Evolutionary conservation across 2,113 vertebrate genomes (phyloP).

Genomic region (Lutjanus erythropterus): DNA sequence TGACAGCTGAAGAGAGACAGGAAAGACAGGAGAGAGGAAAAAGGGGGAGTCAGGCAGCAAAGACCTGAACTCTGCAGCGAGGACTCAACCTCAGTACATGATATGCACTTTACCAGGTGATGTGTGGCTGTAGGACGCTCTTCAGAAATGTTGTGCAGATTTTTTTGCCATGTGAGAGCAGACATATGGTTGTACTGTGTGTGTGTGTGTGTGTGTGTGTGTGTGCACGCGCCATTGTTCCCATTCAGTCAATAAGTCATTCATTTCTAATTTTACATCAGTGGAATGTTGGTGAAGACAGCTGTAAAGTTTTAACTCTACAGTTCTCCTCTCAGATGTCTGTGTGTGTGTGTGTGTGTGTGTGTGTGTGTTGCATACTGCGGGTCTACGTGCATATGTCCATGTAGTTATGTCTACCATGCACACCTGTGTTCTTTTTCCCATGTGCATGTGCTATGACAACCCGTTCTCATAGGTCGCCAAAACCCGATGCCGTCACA

Average conservation of each 20-base stretch:
- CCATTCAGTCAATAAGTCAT: constrained; percentile 9
- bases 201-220: constrained; percentile 7
- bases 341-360: constrained; percentile 21
- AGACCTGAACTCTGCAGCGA: no score
- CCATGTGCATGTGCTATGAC: not conserved
- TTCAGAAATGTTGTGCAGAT: no score
- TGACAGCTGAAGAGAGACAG: no score
- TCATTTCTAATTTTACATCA: constrained; percentile 54
- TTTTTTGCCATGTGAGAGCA: not conserved
- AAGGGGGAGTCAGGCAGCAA: no score
- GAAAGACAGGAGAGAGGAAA: no score
- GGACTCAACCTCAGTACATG: no score
- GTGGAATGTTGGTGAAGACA: not conserved
- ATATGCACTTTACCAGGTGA: no score
- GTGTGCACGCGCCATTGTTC: constrained; percentile 18
- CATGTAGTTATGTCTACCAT: not conserved
- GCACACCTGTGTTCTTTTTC: constrained; percentile 18
- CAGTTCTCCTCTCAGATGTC: not conserved
- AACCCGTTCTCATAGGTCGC: no score
- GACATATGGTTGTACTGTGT: not conserved
- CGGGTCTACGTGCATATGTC: not conserved
- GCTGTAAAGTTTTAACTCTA: constrained; percentile 4
- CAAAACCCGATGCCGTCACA: no score
- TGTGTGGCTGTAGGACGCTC: no score
- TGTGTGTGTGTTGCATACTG: not conserved